Base-by-base conservation (phyloP, 2,888 invertebrate species). In the Acrocyrtus sp. region DNA sequence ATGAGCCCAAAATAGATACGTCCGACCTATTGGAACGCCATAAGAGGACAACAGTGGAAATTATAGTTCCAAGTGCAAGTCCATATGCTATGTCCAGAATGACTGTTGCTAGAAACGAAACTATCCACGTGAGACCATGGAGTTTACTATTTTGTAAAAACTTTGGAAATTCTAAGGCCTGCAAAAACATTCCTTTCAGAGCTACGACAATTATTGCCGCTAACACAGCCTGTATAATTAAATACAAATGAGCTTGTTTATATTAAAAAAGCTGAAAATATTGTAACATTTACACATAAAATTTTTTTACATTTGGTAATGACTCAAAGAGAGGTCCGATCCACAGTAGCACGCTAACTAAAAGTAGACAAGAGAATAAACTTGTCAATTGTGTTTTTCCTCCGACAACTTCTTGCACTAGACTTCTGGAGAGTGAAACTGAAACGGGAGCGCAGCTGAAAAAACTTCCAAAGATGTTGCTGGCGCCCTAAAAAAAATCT, bases 251-350 rank as follows among this genome's bases (percentile, higher is more conserved):
- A 39, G 41, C 19, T 21, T 5, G 41, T 5, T 8, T 21, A 54
- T 5, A 26, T 56, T n/a, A 10, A 45, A 45, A 45, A 24, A 29
- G 19, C 48, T 6, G 34, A n/a, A 21, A 54, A 19, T 39, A 43
- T n/a, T 10, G 26, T 27, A 6, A 10, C 21, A 21, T 19, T 29
- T 34, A 45, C 17, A 19, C 2, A 24, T 56, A 17, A 53, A 53
- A 17, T 19, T 15, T 39, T 48, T 50, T 86, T 84, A 90, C 91
- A 84, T 89, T 88, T 61, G 97, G 97, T 72, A 97, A 85, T 39
- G 90, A 87, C 84, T 94, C 91, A 84, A 97, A 95, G 84, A 93
- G 91, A 26, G 95, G 95, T 0, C 94, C 96, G 75, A 96, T 88
- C 89, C 92, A 93, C 62, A 96, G 86, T 74, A 97, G 85, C 56